Evolutionary conservation across 1,140 invertebrate genomes (phyloP), one percentile per base, ranked within the genome.

Genomic region (Scaptomyza montana): DNA sequence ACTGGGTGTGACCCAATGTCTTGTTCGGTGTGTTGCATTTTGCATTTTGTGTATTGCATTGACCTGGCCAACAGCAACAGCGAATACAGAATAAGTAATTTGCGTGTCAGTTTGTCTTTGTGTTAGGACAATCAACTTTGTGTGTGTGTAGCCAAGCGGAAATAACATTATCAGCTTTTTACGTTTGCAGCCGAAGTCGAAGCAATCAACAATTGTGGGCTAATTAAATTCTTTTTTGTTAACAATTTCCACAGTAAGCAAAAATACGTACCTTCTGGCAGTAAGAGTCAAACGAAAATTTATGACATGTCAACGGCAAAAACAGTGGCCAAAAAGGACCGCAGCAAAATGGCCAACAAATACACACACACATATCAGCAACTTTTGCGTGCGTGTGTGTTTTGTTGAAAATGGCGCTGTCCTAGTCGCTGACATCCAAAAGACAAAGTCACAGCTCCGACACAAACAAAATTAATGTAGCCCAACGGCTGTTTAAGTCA

Each of bases 221-320:
- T 86, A 86, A 86, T 87, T 86, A 86, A 82, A 87, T 77, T 86
- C 0, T 5, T 78, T 55, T 73, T 36, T 36, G 33, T 9, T 60
- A 74, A 75, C 78, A 87, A 73, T 78, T 43, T 33, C 55, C 54
- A 28, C 50, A 61, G 49, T 19, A 49, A 61, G 49, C 63, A 75
- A 59, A 50, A 46, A 75, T 60, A 76, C 63, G 72, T 70, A 64
- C 63, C 30, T 56, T 25, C 33, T 45, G 71, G 50, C 39, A 57
- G 30, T 33, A 7, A 67, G 78, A 81, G 69, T 76, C 80, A 84
- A 82, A 79, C 66, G 72, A 71, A 49, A 76, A 84, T 84, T 76
- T 84, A 79, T 84, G 69, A 84, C 78, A 81, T 79, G 80, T 79
- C 80, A 79, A 72, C 60, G 73, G 57, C 80, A 72, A 46, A 72